Evolutionary conservation across 1,140 invertebrate genomes (phyloP).

Genomic region (Brachionus asplanchnoidis): DNA sequence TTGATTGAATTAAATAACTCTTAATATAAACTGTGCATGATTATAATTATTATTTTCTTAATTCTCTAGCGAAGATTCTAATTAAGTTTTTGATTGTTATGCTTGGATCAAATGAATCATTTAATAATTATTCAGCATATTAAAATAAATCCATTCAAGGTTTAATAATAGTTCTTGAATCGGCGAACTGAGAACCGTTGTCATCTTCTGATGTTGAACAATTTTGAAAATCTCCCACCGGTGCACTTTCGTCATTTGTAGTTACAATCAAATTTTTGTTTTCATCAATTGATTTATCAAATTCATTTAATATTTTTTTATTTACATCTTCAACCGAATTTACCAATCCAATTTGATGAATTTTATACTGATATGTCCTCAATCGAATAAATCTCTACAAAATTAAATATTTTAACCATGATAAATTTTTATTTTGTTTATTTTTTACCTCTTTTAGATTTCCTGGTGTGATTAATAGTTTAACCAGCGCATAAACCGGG

Average conservation of each 20-base stretch:
- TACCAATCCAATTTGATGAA: not conserved
- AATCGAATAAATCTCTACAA: not conserved
- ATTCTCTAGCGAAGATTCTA: not conserved
- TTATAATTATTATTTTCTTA: not conserved
- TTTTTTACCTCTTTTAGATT: slow-evolving; percentile 44
- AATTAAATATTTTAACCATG: not conserved
- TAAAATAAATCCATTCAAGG: not conserved
- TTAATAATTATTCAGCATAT: not conserved
- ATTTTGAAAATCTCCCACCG: slow-evolving; percentile 8
- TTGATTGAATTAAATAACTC: not conserved
- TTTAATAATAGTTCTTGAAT: slow-evolving; percentile 11
- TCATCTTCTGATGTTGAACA: slow-evolving; percentile 28
- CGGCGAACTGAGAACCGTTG: not conserved
- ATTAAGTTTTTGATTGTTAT: not conserved
- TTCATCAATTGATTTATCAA: slow-evolving; percentile 2
- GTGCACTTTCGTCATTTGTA: not conserved
- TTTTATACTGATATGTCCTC: not conserved
- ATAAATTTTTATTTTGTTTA: not conserved
- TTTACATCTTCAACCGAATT: not conserved
- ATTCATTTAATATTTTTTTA: not conserved
- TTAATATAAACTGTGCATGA: not conserved
- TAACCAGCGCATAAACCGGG: slow-evolving; percentile 46
- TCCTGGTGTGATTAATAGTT: slow-evolving; percentile 45
- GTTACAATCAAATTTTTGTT: slow-evolving; percentile 28
- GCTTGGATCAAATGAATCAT: not conserved